Percentiles rank a stretch among this genome's conserved stretches.
phyloP scores from a whole-genome alignment of 2,888 invertebrate genomes.

The Cephus pulcher region DNA sequence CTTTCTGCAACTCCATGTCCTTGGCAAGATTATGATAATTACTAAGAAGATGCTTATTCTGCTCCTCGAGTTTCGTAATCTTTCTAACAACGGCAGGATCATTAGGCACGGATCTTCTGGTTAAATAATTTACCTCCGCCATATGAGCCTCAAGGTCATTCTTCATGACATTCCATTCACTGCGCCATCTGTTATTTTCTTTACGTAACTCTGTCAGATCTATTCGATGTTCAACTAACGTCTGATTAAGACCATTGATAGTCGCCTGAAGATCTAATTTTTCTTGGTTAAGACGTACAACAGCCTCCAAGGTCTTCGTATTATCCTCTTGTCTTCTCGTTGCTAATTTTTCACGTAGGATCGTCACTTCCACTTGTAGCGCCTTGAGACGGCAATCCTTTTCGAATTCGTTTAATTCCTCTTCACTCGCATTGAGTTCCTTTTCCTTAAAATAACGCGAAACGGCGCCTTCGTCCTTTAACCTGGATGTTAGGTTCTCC shows the following conservation, averaged over 20 bases:
- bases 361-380: background rate
- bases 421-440: background rate
- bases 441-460: background rate
- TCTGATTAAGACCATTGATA: constrained; percentile 13
- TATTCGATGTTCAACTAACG: constrained; percentile 9
- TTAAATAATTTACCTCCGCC: constrained; percentile 20
- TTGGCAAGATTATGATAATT: background rate
- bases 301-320: background rate
- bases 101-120: background rate
- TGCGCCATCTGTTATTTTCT: constrained; percentile 1
- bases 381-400: background rate
- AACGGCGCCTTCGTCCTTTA: background rate
- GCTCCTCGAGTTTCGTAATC: constrained; percentile 8
- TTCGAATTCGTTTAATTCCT: background rate
- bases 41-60: constrained; percentile 1
- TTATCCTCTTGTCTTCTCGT: background rate
- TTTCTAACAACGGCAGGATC: constrained; percentile 18
- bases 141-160: constrained; percentile 9
- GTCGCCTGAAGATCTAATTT: constrained; percentile 3
- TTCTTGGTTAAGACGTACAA: background rate
- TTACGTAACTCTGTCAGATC: constrained; percentile 6
- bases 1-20: background rate
- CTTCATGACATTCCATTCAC: background rate
- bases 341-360: background rate
- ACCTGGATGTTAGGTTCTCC: background rate